Percentiles rank a stretch among this genome's conserved stretches.
Conservation (phyloP, 2,888 invertebrate species). For the Melinopterus prodromus region DNA sequence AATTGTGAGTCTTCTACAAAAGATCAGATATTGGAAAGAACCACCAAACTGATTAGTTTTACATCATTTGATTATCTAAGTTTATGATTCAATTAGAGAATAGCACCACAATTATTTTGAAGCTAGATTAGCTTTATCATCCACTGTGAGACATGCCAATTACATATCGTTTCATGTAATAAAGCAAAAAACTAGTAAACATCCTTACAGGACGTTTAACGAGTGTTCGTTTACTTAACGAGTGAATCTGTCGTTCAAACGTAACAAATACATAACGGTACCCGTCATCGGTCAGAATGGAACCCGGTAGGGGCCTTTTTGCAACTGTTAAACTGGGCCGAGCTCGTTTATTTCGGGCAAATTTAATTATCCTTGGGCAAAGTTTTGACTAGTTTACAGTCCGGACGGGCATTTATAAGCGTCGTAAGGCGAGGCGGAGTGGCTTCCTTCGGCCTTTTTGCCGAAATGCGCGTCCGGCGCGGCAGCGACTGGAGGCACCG, state of each 20-base stretch:
- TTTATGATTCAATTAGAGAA: no score
- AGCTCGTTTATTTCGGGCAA: background rate
- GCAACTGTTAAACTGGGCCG: background rate
- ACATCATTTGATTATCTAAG: no score
- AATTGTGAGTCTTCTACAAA: no score
- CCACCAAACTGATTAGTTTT: no score
- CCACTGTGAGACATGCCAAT: no score
- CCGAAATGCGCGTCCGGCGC: background rate
- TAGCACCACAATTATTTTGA: no score
- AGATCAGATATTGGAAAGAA: no score
- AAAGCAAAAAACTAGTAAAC: no score
- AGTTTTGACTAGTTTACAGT: slow-evolving; percentile 4
- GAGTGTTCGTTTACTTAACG: background rate
- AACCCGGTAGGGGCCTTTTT: background rate
- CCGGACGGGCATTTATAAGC: background rate
- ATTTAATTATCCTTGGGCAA: background rate
- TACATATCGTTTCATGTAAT: no score
- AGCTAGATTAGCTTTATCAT: no score
- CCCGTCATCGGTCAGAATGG: background rate
- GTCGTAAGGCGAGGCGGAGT: background rate
- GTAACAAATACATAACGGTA: background rate
- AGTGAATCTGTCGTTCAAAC: background rate
- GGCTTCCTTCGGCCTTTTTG: background rate
- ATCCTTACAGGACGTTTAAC: background rate
- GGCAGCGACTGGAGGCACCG: background rate